Evolutionary conservation across 2,113 vertebrate species (phyloP), one percentile per base, ranked within the genome.

Genomic region (Pipa parva): DNA sequence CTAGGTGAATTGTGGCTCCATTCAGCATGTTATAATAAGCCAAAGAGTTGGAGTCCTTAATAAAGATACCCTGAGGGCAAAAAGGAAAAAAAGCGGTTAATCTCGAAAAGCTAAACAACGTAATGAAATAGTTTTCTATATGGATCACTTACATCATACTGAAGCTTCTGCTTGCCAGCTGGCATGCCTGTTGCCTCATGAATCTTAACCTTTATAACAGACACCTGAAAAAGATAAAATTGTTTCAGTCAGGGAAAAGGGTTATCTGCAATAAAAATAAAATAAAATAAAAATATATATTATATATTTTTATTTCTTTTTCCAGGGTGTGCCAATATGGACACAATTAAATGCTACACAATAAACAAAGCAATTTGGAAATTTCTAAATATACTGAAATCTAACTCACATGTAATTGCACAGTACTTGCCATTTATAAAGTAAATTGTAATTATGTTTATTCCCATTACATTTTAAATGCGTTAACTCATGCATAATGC

Each of bases 201-300:
- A 79, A 99, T 99, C 85, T 99, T 99, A 65, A 98, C 94, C 89
- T 99, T 99, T 77, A 99, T 99, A 59, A 99, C 97, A 63, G 97
- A 99, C 63, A 99, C 96, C 97, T 99, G 63, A 31, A 26, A 74
- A 3, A 42, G 71, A 27, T n/a, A 63, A 72, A 74, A 42, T 39
- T 39, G 36, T 39, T 13, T 9, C 36, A 39, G n/a, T n/a, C n/a
- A n/a, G n/a, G n/a, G n/a, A n/a, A n/a, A n/a, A n/a, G n/a, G n/a
- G n/a, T 5, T 27, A 17, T 17, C 13, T 26, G 24, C 50, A 42
- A 15, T 18, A 9, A 33, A 56, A 12, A 21, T n/a, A n/a, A n/a
- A n/a, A n/a, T n/a, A n/a, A n/a, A n/a, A n/a, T n/a, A n/a, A n/a
- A n/a, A n/a, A n/a, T 22, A 21, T 21, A 36, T 36, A 5, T 33